Evolutionary conservation across 2,113 vertebrate species (phyloP), one percentile per base, ranked within the genome.

Genomic region (Mystacornis crossleyi): DNA sequence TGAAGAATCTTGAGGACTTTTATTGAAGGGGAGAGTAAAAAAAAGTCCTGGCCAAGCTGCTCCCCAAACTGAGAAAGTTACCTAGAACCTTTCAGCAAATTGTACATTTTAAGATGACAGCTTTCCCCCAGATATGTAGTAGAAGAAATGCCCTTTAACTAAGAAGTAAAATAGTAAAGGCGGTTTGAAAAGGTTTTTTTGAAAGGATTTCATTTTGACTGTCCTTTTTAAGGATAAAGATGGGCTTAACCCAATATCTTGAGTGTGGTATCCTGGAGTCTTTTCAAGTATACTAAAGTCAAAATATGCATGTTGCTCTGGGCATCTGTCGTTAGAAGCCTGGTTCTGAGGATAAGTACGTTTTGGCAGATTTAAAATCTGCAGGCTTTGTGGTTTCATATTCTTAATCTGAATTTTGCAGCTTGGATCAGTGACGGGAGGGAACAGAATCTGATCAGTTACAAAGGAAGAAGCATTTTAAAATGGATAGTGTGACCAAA

Each of bases 371-470:
- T 77, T 54, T 83, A 47, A 95, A 90, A 80, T 70, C 85, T 91
- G 54, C 74, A 74, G 67, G 82, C 95, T 74, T 83, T 95, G 72
- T 78, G 80, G 77, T 93, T 92, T 95, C 82, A 73, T 18, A 93
- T 95, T 92, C 80, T 70, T 92, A 75, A 89, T 90, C 86, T 95
- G 92, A 90, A 90, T 92, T 92, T 92, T 92, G 83, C 60, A 70
- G 80, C 53, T 93, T 81, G 77, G 43, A 90, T 95, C 72, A 89
- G 72, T 90, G 94, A 90, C 29, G 51, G 64, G 50, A 81, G 83
- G 82, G 80, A 92, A 50, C 4, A 28, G 82, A 70, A 81, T 83
- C 64, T 78, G 50, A 92, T 90, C 58, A 43, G 54, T 95, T 92
- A 93, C 58, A 92, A 70, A 71, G 54, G 47, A 83, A 58, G 55